Percentiles rank a stretch among this genome's conserved stretches.
phyloP scores from a whole-genome alignment of 1,140 invertebrate genomes.

The Danaus plexippus region DNA sequence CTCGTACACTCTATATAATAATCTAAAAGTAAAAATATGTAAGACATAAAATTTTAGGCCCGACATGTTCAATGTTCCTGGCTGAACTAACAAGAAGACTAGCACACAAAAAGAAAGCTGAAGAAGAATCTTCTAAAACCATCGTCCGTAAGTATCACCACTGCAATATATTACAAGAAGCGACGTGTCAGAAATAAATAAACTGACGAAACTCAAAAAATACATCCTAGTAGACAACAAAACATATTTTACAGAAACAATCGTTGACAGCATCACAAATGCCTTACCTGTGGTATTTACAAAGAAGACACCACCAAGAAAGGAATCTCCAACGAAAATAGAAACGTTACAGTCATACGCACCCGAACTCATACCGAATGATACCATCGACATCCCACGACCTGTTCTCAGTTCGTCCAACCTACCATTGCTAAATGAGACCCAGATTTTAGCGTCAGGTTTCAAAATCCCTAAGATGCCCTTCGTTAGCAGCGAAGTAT shows the following conservation, averaged over 20 bases:
- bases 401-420: conserved; percentile 13
- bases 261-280: conserved; percentile 51
- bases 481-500: conserved; percentile 42
- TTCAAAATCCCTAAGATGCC: conserved; percentile 61
- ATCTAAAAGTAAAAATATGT: conserved; percentile 3
- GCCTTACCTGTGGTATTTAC: conserved; percentile 47
- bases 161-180: not conserved
- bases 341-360: conserved; percentile 48
- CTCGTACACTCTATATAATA: conserved; percentile 1
- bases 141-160: conserved; percentile 46
- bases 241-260: conserved; percentile 35
- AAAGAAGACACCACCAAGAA: conserved; percentile 32
- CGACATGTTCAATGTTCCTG: conserved; percentile 58
- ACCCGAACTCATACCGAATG: conserved; percentile 47
- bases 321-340: conserved; percentile 47
- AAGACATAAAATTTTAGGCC: conserved; percentile 29
- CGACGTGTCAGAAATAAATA: too few species aligned
- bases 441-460: conserved; percentile 7
- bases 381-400: conserved; percentile 33
- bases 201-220: too few species aligned
- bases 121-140: conserved; percentile 43
- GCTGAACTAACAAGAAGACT: conserved; percentile 50
- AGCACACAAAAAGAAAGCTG: conserved; percentile 42
- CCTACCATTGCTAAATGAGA: conserved; percentile 10
- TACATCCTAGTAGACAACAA: not conserved